Conservation (phyloP, 2,113 vertebrate genomes). For the Microtus montanus region DNA sequence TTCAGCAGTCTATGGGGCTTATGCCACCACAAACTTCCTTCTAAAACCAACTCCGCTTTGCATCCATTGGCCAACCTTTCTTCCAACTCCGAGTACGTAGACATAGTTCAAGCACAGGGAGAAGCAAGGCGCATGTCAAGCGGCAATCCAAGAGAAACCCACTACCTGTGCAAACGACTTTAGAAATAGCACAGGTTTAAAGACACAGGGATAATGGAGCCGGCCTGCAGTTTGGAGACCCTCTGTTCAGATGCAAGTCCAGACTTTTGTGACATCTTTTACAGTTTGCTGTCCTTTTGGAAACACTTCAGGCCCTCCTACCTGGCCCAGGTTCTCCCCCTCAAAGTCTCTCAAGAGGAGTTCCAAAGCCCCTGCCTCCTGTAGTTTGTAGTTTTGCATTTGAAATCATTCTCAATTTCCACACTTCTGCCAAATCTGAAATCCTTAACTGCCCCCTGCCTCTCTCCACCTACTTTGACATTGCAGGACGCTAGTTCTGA, state of each 20-base stretch:
- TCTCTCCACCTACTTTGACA: neutral
- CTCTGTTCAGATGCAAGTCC: neutral
- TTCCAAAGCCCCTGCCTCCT: rapidly evolving
- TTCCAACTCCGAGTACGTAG: neutral
- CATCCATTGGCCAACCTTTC: neutral
- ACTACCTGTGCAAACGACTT: rapidly evolving
- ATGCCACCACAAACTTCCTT: neutral
- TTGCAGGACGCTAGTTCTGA: neutral
- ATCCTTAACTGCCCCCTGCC: neutral
- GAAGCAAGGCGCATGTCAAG: neutral
- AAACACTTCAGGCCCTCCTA: neutral
- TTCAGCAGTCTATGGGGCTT: neutral
- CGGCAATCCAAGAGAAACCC: neutral
- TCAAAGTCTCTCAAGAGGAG: neutral
- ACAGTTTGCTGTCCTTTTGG: neutral
- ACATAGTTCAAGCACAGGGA: neutral
- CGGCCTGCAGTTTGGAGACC: neutral
- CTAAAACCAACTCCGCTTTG: neutral
- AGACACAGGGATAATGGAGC: neutral
- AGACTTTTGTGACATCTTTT: neutral
- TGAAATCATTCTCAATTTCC: neutral
- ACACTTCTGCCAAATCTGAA: constrained; percentile 31
- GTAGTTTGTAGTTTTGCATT: neutral
- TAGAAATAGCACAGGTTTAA: neutral
- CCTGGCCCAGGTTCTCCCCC: neutral